Evolutionary conservation across 1,140 invertebrate genomes (phyloP).

Genomic region (Ostrea edulis): DNA sequence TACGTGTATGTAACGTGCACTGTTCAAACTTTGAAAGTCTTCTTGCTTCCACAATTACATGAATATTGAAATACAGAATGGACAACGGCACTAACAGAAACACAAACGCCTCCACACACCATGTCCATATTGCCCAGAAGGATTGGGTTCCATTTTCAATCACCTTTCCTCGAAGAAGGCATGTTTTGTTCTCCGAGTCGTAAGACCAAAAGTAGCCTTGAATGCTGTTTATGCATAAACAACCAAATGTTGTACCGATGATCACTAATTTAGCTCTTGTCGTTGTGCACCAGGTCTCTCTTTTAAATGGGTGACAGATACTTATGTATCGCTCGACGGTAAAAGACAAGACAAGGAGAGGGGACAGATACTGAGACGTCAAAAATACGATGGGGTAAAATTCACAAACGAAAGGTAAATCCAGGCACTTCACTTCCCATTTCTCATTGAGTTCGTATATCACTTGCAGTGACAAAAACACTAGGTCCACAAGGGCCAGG

Average conservation of each 20-base stretch:
- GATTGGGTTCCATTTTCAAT: slow-evolving; percentile 57
- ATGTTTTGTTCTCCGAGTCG: slow-evolving; percentile 58
- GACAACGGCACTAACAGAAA: slow-evolving; percentile 74
- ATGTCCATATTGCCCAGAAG: slow-evolving; percentile 72
- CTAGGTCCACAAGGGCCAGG: slow-evolving; percentile 69
- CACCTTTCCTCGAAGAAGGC: slow-evolving; percentile 62
- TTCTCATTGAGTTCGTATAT: slow-evolving; percentile 72
- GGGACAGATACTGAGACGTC: slow-evolving; percentile 76
- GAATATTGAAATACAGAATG: slow-evolving; percentile 75
- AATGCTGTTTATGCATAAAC: slow-evolving; percentile 65
- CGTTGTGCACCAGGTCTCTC: slow-evolving; percentile 89
- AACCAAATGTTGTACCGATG: slow-evolving; percentile 57
- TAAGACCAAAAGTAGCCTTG: slow-evolving; percentile 77
- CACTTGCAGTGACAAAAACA: slow-evolving; percentile 70
- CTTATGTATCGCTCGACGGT: slow-evolving; percentile 97
- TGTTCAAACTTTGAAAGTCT: slow-evolving; percentile 71
- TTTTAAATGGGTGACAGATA: slow-evolving; percentile 93
- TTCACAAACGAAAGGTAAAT: slow-evolving; percentile 73
- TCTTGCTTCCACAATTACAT: slow-evolving; percentile 75
- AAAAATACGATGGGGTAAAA: slow-evolving; percentile 72
- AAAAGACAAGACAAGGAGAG: slow-evolving; percentile 84
- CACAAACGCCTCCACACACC: slow-evolving; percentile 71
- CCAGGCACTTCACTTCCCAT: slow-evolving; percentile 69
- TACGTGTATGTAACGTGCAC: slow-evolving; percentile 62
- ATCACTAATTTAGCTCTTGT: slow-evolving; percentile 86